Conservation (phyloP, 2,888 invertebrate genomes). For the Callosobruchus maculatus region DNA sequence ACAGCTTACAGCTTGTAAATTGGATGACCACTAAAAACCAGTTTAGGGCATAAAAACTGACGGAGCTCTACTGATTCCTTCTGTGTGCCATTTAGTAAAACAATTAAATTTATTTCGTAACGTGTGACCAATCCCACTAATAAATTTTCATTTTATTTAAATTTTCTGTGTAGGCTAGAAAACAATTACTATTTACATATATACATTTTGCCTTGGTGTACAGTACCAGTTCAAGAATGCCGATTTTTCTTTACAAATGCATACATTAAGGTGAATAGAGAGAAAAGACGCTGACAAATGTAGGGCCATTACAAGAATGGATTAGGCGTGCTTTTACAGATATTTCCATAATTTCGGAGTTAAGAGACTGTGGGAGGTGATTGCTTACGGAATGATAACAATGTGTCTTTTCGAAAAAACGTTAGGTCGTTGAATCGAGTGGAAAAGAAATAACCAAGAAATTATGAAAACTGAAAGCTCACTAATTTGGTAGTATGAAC, state of each 20-base stretch:
- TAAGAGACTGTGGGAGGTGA: background rate
- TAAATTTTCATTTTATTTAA: conserved; percentile 41
- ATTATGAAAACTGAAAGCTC: too few species aligned
- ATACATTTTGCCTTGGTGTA: conserved; percentile 26
- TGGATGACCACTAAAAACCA: background rate
- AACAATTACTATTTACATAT: conserved; percentile 30
- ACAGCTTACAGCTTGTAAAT: background rate
- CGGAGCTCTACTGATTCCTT: background rate
- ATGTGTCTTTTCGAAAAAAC: too few species aligned
- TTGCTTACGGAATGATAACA: background rate
- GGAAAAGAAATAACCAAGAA: too few species aligned
- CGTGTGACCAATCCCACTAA: conserved; percentile 33
- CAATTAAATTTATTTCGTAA: conserved; percentile 30
- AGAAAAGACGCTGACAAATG: background rate
- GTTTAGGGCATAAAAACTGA: background rate
- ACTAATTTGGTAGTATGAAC: too few species aligned
- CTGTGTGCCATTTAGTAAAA: conserved; percentile 7
- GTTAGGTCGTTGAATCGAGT: too few species aligned
- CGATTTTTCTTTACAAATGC: conserved; percentile 19
- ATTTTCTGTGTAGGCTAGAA: conserved; percentile 29
- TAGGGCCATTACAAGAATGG: background rate
- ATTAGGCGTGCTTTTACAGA: background rate
- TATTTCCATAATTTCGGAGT: background rate
- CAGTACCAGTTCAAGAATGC: conserved; percentile 24
- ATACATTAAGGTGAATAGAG: conserved; percentile 8